These are phyloP conservation scores for Cyanoramphus novaezelandiae DNA, from an alignment of 2,113 vertebrate genomes.

Conservation along the genomic window DNA sequence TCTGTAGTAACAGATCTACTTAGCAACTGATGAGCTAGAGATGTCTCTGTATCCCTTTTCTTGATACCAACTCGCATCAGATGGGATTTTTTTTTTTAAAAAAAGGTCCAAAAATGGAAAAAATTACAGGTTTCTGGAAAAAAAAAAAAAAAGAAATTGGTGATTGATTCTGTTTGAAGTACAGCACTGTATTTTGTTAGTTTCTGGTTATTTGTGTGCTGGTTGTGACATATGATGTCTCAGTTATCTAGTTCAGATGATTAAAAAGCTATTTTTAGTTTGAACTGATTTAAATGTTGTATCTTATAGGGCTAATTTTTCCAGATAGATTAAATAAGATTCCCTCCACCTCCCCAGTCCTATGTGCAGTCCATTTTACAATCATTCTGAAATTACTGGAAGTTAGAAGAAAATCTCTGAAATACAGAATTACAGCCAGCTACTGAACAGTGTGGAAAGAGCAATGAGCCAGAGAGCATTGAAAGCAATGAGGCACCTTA, in stretches of 20 bases:
- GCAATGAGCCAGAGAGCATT: conserved; percentile 10
- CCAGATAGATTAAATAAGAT: not conserved
- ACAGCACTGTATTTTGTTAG: not conserved
- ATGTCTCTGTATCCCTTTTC: not conserved
- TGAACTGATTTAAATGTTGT: not conserved
- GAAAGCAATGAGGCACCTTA: conserved; percentile 4
- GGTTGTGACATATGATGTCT: not conserved
- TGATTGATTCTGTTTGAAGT: conserved; percentile 33
- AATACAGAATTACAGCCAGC: not conserved
- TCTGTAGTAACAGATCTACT: conserved; percentile 52
- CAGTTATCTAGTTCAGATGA: not conserved
- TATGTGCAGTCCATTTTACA: not conserved
- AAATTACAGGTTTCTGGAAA: not conserved
- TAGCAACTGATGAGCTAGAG: conserved; percentile 19
- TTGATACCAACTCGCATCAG: conserved; percentile 32
- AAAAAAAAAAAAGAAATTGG: conserved; percentile 21
- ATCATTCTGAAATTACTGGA: not conserved
- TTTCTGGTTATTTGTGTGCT: not conserved
- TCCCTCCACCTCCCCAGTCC: accelerated
- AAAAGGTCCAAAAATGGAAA: not conserved
- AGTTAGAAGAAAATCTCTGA: not conserved
- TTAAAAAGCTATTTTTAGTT: conserved; percentile 1
- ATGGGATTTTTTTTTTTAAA: not conserved
- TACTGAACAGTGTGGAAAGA: not conserved
- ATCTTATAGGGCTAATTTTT: not conserved